Percentiles rank a stretch among this genome's conserved stretches.
Conservation (phyloP, 2,888 invertebrate genomes). For the Alloplasta piceator region DNA sequence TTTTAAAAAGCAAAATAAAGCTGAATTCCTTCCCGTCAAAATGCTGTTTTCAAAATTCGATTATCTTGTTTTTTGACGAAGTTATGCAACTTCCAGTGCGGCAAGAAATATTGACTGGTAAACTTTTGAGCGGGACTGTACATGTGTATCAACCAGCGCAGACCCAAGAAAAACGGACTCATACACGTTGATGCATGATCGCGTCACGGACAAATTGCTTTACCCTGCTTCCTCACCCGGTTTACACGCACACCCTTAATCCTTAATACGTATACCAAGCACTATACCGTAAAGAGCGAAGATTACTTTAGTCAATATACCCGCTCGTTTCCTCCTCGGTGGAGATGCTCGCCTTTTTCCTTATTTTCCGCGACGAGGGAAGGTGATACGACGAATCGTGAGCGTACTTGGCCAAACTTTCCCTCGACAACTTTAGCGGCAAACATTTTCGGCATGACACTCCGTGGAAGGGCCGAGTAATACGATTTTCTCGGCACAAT, state of each 20-base stretch:
- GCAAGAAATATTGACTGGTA: no score
- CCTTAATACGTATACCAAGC: conserved; percentile 39
- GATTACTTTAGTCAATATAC: conserved; percentile 63
- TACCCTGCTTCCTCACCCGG: conserved; percentile 51
- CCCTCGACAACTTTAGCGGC: no score
- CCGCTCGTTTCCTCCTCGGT: conserved; percentile 25
- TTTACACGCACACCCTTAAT: conserved; percentile 35
- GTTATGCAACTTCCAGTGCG: no score
- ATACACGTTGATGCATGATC: conserved; percentile 57
- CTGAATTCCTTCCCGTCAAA: no score
- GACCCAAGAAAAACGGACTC: neutral
- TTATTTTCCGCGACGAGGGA: neutral
- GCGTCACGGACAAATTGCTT: conserved; percentile 67
- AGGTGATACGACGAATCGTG: conserved; percentile 28
- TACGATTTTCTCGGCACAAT: neutral
- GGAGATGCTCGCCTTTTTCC: neutral
- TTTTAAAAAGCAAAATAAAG: no score
- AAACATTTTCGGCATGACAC: no score
- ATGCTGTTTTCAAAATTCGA: no score
- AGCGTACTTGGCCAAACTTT: conserved; percentile 17
- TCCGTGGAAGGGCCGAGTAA: neutral
- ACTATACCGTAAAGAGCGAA: conserved; percentile 48
- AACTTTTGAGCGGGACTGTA: no score
- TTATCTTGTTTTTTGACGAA: no score
- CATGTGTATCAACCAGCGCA: neutral